Conservation (phyloP, 53 echinoderm and acorn worm genomes). For the Temnopleurus reevesii region DNA sequence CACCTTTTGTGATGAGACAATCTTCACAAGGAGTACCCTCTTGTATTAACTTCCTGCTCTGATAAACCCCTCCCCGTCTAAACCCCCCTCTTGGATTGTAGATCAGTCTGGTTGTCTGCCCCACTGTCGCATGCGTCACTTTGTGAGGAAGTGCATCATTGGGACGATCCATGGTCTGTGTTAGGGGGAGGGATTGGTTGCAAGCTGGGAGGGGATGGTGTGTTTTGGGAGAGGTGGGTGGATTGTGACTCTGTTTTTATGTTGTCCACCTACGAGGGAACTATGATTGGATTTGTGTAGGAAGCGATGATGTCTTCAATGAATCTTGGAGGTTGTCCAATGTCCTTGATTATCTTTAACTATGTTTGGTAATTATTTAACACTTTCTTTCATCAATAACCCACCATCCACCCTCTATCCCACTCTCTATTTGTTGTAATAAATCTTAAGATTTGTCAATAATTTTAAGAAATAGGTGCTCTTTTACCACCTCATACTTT, state of each 20-base stretch:
- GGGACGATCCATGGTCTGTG: neutral
- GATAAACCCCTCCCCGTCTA: neutral
- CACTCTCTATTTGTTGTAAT: neutral
- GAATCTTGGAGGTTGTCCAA: neutral
- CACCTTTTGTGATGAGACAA: neutral
- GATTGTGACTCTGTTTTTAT: neutral
- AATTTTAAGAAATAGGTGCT: neutral
- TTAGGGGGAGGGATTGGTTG: conserved; percentile 12
- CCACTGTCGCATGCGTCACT: conserved; percentile 35
- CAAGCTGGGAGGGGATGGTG: neutral
- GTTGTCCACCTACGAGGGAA: neutral
- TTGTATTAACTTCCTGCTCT: conserved; percentile 12
- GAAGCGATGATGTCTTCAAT: neutral
- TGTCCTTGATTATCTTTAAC: neutral
- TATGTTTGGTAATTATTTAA: neutral
- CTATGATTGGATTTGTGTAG: conserved; percentile 20
- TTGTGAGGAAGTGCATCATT: conserved; percentile 27
- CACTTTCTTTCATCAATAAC: neutral
- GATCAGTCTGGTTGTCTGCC: neutral
- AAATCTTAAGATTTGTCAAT: neutral
- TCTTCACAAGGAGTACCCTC: neutral
- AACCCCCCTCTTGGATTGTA: conserved; percentile 17
- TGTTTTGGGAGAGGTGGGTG: conserved; percentile 35
- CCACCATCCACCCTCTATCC: neutral
- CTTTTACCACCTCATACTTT: neutral